These are phyloP conservation scores for Anastrepha obliqua DNA, from an alignment of 1,140 invertebrate genomes.

Conservation along the genomic window DNA sequence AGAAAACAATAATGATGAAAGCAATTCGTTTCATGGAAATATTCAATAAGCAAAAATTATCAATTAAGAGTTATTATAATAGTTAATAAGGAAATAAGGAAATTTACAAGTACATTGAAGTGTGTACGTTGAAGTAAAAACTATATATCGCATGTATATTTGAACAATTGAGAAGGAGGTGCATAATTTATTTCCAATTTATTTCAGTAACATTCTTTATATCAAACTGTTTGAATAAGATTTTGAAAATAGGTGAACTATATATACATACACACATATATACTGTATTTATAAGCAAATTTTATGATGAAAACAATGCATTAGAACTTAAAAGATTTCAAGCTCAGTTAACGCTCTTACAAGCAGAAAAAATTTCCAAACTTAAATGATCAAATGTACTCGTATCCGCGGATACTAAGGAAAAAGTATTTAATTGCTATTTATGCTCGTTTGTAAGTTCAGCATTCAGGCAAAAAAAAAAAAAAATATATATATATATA, in stretches of 20 bases:
- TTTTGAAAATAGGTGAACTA: not conserved
- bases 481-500: not conserved
- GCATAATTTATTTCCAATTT: not conserved
- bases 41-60: not conserved
- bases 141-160: no score
- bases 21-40: conserved; percentile 25
- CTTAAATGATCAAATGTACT: no score
- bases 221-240: not conserved
- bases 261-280: not conserved
- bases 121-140: no score
- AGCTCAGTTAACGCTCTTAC: no score
- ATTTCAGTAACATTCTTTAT: not conserved
- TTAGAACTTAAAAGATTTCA: not conserved
- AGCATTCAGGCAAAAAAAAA: not conserved
- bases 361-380: no score
- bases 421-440: not conserved
- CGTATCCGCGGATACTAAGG: no score
- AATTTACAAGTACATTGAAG: no score
- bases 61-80: not conserved
- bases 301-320: not conserved
- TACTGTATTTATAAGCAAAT: not conserved
- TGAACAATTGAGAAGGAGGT: no score
- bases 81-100: no score
- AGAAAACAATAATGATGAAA: not conserved
- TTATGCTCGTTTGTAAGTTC: not conserved